Evolutionary conservation across 2,888 invertebrate species (phyloP).

Genomic region (Galerucella pusilla): DNA sequence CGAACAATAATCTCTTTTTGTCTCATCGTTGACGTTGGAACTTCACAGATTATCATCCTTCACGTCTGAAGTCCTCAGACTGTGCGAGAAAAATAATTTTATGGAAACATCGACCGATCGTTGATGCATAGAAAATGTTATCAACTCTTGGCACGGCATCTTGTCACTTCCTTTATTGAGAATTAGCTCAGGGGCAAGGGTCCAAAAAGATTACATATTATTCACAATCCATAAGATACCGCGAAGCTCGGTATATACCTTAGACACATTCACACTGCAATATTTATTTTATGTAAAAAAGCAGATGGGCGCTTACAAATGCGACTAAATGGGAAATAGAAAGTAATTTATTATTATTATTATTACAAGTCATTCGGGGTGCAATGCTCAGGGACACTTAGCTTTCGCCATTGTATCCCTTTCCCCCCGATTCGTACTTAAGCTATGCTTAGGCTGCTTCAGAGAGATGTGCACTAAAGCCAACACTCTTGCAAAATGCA

Average conservation of each 20-base stretch:
- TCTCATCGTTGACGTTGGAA: not conserved
- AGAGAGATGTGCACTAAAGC: too few relatives aligned
- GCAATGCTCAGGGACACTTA: too few relatives aligned
- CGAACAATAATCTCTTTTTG: not conserved
- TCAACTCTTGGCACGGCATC: conserved; percentile 15
- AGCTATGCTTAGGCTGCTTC: too few relatives aligned
- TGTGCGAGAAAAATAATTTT: conserved; percentile 8
- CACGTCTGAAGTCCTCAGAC: not conserved
- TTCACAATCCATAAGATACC: conserved; percentile 4
- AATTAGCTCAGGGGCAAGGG: conserved; percentile 27
- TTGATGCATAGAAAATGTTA: conserved; percentile 20
- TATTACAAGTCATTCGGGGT: too few relatives aligned
- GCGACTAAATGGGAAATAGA: not conserved
- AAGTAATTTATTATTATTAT: too few relatives aligned
- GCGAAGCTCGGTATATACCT: not conserved
- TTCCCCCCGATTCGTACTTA: too few relatives aligned
- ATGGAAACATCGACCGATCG: conserved; percentile 13
- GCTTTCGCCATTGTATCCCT: too few relatives aligned
- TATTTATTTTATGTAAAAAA: not conserved
- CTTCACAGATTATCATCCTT: not conserved
- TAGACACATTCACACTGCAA: not conserved
- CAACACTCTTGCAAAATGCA: too few relatives aligned
- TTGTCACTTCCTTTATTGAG: conserved; percentile 26
- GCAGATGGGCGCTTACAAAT: not conserved
- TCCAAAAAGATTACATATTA: conserved; percentile 13